A percentile compares a stretch with the other conserved stretches of the same genome.
Evolutionary conservation across 2,888 invertebrate genomes (phyloP).

Genomic region (Maniola hyperantus): DNA sequence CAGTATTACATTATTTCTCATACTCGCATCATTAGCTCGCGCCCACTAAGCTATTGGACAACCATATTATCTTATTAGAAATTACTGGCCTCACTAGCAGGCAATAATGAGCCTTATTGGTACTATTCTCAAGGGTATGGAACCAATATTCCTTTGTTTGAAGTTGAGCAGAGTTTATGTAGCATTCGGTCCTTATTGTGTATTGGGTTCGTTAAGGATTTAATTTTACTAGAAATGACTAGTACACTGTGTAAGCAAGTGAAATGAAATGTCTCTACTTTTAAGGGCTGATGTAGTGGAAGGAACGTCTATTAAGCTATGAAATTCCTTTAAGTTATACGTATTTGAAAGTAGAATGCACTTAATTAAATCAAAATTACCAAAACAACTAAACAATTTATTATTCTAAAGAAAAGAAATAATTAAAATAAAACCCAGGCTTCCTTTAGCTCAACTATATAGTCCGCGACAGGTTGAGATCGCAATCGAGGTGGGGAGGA

Average conservation of each 20-base stretch:
- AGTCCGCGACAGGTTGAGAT: no score
- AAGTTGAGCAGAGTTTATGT: constrained; percentile 54
- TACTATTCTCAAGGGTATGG: constrained; percentile 37
- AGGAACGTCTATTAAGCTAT: not conserved
- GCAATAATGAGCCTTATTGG: constrained; percentile 49
- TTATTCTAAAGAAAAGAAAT: no score
- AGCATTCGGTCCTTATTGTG: constrained; percentile 45
- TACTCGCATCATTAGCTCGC: constrained; percentile 53
- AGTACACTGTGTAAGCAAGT: not conserved
- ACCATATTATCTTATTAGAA: constrained; percentile 71
- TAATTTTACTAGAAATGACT: constrained; percentile 17
- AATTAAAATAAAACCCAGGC: no score
- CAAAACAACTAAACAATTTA: no score
- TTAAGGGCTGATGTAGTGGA: no score
- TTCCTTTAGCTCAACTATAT: no score
- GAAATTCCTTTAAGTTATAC: not conserved
- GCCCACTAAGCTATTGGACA: constrained; percentile 56
- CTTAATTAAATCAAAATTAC: no score
- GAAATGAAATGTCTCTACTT: not conserved
- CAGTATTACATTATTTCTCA: constrained; percentile 47
- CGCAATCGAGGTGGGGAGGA: no score
- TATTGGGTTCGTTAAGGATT: constrained; percentile 48
- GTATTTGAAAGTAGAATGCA: no score
- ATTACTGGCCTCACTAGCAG: constrained; percentile 50
- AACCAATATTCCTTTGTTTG: constrained; percentile 52